These are phyloP conservation scores for Chrysomallon squamiferum DNA, from an alignment of 1,140 invertebrate species.

Conservation along the genomic window DNA sequence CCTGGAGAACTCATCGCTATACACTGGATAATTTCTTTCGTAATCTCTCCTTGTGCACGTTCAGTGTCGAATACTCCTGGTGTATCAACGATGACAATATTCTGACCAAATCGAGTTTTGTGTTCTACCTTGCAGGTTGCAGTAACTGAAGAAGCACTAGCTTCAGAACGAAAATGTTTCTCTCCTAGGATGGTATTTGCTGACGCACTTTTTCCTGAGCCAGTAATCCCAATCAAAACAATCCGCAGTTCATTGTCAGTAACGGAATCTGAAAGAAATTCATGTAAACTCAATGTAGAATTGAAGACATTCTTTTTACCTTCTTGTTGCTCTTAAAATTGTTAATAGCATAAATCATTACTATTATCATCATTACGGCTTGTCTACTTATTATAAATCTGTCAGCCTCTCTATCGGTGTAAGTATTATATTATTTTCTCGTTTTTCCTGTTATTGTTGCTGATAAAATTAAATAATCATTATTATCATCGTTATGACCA, in stretches of 20 bases:
- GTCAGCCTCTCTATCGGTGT: too few relatives aligned
- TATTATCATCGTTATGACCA: too few relatives aligned
- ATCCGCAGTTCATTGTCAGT: neutral
- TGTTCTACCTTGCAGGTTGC: neutral
- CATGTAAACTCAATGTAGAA: too few relatives aligned
- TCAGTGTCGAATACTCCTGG: constrained; percentile 27
- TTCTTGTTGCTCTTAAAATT: too few relatives aligned
- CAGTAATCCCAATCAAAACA: constrained; percentile 2
- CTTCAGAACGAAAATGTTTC: neutral
- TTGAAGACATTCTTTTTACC: too few relatives aligned
- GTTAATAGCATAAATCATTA: too few relatives aligned
- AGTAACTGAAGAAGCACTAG: neutral
- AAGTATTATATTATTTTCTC: too few relatives aligned
- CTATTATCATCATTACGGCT: too few relatives aligned
- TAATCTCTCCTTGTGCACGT: constrained; percentile 8
- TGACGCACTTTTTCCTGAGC: neutral
- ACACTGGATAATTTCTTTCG: constrained; percentile 16
- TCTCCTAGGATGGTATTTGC: neutral
- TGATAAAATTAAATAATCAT: too few relatives aligned
- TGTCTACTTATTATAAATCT: too few relatives aligned
- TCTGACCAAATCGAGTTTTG: neutral
- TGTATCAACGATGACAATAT: constrained; percentile 11
- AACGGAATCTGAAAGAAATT: too few relatives aligned
- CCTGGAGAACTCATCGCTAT: constrained; percentile 23
- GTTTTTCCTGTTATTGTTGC: too few relatives aligned